A percentile compares a stretch with the other conserved stretches of the same genome.
Conservation (phyloP, 37 sponge, comb jelly and placozoan species). For the Halichondria panicea region DNA sequence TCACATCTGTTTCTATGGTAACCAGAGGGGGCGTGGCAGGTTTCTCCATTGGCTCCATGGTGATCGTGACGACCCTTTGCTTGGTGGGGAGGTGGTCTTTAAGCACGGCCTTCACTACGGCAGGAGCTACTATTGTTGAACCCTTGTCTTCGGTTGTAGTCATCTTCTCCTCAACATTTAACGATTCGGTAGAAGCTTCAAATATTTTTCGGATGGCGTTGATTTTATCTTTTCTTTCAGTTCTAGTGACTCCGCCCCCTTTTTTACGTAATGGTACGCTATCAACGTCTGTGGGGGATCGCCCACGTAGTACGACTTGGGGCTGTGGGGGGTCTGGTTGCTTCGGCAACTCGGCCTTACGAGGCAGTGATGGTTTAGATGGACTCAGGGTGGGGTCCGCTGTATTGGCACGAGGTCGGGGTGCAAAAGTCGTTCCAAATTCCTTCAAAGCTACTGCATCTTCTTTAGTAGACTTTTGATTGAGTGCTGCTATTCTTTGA, state of each 20-base stretch:
- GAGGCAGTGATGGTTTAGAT: no score
- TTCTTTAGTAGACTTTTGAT: conserved; percentile 2
- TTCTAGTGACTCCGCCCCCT: not conserved
- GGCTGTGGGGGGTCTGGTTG: no score
- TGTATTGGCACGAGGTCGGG: not conserved
- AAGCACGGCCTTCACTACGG: not conserved
- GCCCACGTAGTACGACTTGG: no score
- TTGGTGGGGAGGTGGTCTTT: conserved; percentile 10
- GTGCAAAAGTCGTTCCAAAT: not conserved
- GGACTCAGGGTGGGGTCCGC: not conserved
- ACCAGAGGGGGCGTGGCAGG: not conserved
- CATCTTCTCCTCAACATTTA: not conserved
- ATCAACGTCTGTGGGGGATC: no score
- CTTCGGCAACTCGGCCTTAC: no score
- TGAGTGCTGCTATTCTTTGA: conserved; percentile 17
- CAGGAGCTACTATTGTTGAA: not conserved
- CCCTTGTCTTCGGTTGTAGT: not conserved
- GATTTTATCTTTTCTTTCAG: conserved; percentile 6
- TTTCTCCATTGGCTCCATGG: no score
- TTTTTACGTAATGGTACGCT: not conserved
- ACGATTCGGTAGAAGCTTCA: not conserved
- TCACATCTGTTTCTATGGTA: no score
- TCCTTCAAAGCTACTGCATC: not conserved
- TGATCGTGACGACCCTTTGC: not conserved
- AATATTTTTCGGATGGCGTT: conserved; percentile 9